These are phyloP conservation scores for Athrips mouffetella DNA, from an alignment of 2,888 invertebrate genomes.

Conservation along the genomic window DNA sequence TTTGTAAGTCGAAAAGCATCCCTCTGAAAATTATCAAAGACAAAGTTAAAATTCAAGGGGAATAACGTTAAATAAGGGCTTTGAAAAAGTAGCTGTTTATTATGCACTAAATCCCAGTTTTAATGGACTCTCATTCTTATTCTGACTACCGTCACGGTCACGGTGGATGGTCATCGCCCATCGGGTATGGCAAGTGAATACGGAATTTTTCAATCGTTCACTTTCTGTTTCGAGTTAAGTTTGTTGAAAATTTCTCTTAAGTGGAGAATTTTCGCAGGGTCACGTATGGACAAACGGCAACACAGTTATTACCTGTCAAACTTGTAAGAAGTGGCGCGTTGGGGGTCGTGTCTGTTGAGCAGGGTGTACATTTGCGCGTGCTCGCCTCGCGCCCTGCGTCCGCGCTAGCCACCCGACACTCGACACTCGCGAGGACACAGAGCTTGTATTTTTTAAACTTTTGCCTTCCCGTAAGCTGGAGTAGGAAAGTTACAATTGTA, in stretches of 20 bases:
- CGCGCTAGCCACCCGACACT: constrained; percentile 26
- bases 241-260: not conserved
- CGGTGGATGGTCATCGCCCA: constrained; percentile 45
- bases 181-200: constrained; percentile 49
- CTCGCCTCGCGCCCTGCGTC: constrained; percentile 21
- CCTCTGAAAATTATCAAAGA: constrained; percentile 35
- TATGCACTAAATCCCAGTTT: constrained; percentile 60
- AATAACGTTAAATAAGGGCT: constrained; percentile 29
- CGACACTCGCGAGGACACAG: constrained; percentile 31
- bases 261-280: not conserved
- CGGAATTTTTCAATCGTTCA: constrained; percentile 30
- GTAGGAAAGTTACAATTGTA: constrained; percentile 76
- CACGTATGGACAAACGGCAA: constrained; percentile 8
- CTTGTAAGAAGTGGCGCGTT: constrained; percentile 12
- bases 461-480: constrained; percentile 65
- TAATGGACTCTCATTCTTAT: constrained; percentile 70
- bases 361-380: constrained; percentile 34
- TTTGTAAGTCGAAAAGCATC: constrained; percentile 27
- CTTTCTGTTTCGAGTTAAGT: constrained; percentile 6
- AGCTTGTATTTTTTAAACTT: constrained; percentile 78
- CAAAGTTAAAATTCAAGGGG: constrained; percentile 35
- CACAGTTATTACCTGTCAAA: constrained; percentile 12
- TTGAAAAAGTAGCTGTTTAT: constrained; percentile 47
- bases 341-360: not conserved
- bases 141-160: constrained; percentile 56